Evolutionary conservation across 2,797 vertebrate species (phyloP).

Genomic region (Gymnoscopelus braueri): DNA sequence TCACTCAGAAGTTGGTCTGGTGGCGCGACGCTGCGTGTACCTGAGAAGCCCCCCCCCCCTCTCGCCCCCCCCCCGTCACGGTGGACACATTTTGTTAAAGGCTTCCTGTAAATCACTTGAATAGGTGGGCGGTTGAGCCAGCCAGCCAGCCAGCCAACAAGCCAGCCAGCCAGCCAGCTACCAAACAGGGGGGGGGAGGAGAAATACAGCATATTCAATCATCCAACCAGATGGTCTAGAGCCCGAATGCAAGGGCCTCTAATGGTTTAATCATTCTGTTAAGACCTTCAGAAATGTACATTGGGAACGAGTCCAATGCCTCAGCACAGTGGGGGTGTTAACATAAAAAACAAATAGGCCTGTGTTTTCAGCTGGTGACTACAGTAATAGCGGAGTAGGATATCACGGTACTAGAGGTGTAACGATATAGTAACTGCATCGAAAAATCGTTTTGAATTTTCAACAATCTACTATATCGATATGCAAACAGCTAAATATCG

Average conservation of each 20-base stretch:
- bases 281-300: conserved; percentile 55
- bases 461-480: no score
- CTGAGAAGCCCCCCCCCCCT: conserved; percentile 18
- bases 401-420: conserved; percentile 10
- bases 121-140: conserved; percentile 9
- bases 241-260: conserved; percentile 31
- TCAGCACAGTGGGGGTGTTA: conserved; percentile 50
- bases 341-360: conserved; percentile 69
- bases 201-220: conserved; percentile 49
- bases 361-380: conserved; percentile 67
- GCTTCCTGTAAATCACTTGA: conserved; percentile 57
- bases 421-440: no score
- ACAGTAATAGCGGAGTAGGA: conserved; percentile 12
- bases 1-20: conserved; percentile 25
- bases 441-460: no score
- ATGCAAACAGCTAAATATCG: no score
- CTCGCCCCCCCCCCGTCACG: conserved; percentile 12
- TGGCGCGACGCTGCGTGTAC: conserved; percentile 16
- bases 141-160: no score
- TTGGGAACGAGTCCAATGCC: conserved; percentile 49
- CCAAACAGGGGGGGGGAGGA: conserved; percentile 16
- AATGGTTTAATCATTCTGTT: conserved; percentile 65
- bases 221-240: conserved; percentile 58
- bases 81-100: conserved; percentile 64
- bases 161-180: no score